Percentiles rank a stretch among this genome's conserved stretches.
Conservation (phyloP, 2,888 invertebrate species). For the Creontiades dilutus region DNA sequence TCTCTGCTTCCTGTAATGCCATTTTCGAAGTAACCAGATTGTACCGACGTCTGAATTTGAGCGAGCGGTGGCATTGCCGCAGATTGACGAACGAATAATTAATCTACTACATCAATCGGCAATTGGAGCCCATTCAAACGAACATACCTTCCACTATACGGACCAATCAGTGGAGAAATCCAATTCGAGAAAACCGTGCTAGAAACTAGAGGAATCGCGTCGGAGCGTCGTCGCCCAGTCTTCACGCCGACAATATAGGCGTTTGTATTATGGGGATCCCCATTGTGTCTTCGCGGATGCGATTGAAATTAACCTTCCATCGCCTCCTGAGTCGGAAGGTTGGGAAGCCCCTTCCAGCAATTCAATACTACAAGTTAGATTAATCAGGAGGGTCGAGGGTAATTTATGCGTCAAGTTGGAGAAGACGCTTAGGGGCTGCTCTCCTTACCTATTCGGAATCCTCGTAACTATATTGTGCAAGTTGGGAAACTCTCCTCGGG, state of each 20-base stretch:
- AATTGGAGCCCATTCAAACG: background rate
- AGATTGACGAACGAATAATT: background rate
- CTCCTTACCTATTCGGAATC: slow-evolving; percentile 35
- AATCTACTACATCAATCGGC: background rate
- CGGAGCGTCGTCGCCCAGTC: background rate
- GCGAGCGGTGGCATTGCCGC: background rate
- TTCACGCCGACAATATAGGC: background rate
- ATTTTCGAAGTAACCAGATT: no score
- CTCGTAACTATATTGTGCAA: slow-evolving; percentile 38
- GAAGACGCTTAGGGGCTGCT: slow-evolving; percentile 18
- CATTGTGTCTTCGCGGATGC: slow-evolving; percentile 5
- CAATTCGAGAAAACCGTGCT: background rate
- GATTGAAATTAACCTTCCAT: slow-evolving; percentile 15
- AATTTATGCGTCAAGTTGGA: slow-evolving; percentile 50
- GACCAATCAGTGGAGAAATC: background rate
- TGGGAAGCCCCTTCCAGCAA: background rate
- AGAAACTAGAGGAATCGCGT: slow-evolving; percentile 26
- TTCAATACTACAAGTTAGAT: slow-evolving; percentile 48
- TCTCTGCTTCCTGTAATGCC: no score
- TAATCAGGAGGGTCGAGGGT: slow-evolving; percentile 41
- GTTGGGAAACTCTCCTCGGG: slow-evolving; percentile 4
- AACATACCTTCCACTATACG: background rate
- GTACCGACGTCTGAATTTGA: no score
- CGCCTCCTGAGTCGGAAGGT: background rate
- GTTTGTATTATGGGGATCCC: slow-evolving; percentile 1